phyloP scores from a whole-genome alignment of 2,888 invertebrate genomes.

The Deroplatys truncata region DNA sequence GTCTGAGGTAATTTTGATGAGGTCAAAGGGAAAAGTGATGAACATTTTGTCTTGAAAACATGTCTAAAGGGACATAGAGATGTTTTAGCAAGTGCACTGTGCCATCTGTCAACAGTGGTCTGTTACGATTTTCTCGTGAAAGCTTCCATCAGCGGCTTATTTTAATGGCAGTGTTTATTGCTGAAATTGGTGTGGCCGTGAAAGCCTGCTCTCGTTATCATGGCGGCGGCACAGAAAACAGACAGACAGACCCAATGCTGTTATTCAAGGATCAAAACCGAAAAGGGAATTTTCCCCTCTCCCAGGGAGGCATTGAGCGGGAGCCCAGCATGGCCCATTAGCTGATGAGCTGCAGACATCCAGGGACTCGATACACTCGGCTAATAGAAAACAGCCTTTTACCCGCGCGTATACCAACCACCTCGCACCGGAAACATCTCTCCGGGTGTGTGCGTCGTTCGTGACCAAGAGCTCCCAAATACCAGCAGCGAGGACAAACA shows the following conservation, averaged over 20 bases:
- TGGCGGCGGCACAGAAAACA: background rate
- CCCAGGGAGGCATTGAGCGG: background rate
- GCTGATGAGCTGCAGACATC: constrained; percentile 22
- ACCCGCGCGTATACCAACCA: background rate
- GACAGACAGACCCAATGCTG: background rate
- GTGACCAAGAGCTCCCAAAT: background rate
- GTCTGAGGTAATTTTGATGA: too few species aligned
- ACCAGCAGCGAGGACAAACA: background rate
- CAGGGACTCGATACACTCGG: background rate
- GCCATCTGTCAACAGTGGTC: background rate
- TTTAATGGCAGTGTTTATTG: background rate
- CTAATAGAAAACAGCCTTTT: background rate
- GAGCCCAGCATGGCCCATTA: constrained; percentile 24
- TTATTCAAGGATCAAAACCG: background rate
- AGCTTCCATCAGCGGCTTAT: background rate
- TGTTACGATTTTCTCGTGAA: background rate
- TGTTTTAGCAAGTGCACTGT: background rate
- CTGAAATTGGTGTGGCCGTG: background rate
- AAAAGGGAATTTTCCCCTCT: background rate
- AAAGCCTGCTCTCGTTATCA: background rate
- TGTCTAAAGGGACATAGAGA: background rate
- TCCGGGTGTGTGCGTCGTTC: background rate
- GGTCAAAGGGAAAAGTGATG: background rate
- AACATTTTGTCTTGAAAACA: background rate
- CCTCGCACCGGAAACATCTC: background rate